Evolutionary conservation across 2,113 vertebrate species (phyloP), one percentile per base, ranked within the genome.

Genomic region (Alosa alosa): DNA sequence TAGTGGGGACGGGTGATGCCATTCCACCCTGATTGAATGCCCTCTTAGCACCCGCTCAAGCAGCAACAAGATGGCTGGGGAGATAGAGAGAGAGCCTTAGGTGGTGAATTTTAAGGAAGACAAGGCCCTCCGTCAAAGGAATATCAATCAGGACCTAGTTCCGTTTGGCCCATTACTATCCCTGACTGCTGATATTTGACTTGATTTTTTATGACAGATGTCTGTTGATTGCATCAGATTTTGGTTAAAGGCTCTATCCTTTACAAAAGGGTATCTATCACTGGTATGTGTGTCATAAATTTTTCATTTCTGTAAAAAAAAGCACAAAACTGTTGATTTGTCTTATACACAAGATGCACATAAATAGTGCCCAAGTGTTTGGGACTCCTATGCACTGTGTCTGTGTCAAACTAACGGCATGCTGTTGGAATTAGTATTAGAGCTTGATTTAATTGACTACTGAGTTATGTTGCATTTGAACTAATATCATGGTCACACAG

Each of bases 1-100:
- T 86, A 87, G 87, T 75, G 85, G 90, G 52, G 86, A 39, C 72
- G 31, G 72, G 25, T 78, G 72, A 90, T 78, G 50, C 64, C 85
- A 87, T 87, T 86, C 84, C 36, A 87, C 60, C 81, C 10, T 83
- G 72, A 78, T 78, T 78, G 72, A 78, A 87, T 85, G 36, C 75
- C 60, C 36, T 41, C 82, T 83, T 68, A 31, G 44, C 68, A 50
- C 78, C 75, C 4, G 50, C 13, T 3, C n/a, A 31, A 46, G 52
- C 57, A 13, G 50, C 84, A 68, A 85, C 88, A 89, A 86, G 89
- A 60, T 0, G 50, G 72, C 31, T 78, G 72, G 13, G 25, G 3
- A 13, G 10, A 18, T 4, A 57, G 31, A 15, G 31, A 15, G 72
- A 36, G 72, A 17, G 36, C 36, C 72, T 39, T 4, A 36, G 72